These are phyloP conservation scores for Andrena praecox DNA, from an alignment of 2,888 invertebrate species.

Conservation along the genomic window DNA sequence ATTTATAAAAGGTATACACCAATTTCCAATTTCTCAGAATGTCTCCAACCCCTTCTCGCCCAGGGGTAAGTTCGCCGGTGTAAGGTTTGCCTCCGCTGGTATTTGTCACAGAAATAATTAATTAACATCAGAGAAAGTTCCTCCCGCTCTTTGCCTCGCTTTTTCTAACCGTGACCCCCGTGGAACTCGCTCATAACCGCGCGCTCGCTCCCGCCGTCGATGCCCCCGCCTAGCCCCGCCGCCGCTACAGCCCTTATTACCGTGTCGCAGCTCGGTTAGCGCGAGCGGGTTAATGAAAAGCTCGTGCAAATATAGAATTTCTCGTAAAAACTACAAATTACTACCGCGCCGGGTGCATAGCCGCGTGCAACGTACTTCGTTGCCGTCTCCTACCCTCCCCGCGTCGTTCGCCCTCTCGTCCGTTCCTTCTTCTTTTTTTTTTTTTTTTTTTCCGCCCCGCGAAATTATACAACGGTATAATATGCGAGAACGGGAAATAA, in stretches of 20 bases:
- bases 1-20: constrained; percentile 21
- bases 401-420: not conserved
- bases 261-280: constrained; percentile 76
- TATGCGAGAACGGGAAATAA: constrained; percentile 64
- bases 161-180: constrained; percentile 41
- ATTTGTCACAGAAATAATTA: constrained; percentile 80
- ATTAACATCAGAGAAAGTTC: constrained; percentile 74
- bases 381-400: not conserved
- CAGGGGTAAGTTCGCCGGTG: constrained; percentile 8
- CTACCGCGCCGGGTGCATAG: constrained; percentile 61
- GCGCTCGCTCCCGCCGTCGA: constrained; percentile 56
- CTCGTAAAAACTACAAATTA: constrained; percentile 76
- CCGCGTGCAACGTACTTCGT: constrained; percentile 54
- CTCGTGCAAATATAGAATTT: constrained; percentile 77
- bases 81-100: constrained; percentile 59
- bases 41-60: constrained; percentile 25
- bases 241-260: constrained; percentile 71
- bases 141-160: constrained; percentile 31
- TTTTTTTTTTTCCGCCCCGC: constrained; percentile 55
- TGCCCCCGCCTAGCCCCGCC: not conserved
- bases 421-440: constrained; percentile 31
- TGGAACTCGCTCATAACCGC: constrained; percentile 60
- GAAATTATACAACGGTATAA: constrained; percentile 67
- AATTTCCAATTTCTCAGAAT: constrained; percentile 9
- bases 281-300: constrained; percentile 79